Conservation (phyloP, 2,797 vertebrate genomes). For the Smutsia temminckii region DNA sequence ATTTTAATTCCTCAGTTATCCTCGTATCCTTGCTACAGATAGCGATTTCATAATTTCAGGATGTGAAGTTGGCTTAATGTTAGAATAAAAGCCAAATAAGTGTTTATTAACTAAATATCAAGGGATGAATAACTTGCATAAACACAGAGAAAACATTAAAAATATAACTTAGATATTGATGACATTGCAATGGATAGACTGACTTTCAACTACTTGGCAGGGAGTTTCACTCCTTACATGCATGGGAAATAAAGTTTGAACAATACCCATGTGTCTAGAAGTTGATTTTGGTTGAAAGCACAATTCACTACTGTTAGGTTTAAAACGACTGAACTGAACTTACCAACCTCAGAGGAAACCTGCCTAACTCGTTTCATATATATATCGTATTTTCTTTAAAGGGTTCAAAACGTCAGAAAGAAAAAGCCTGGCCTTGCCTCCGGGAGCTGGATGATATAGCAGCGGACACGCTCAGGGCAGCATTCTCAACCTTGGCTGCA, state of each 20-base stretch:
- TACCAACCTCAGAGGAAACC: constrained; percentile 58
- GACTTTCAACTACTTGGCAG: constrained; percentile 30
- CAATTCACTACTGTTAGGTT: constrained; percentile 58
- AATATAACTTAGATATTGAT: background rate
- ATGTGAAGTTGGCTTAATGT: constrained; percentile 42
- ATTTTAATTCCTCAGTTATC: background rate
- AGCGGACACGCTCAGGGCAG: background rate
- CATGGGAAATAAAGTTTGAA: constrained; percentile 49
- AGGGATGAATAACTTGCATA: constrained; percentile 26
- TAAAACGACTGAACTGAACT: constrained; percentile 48
- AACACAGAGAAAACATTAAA: constrained; percentile 49
- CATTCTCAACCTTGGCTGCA: background rate
- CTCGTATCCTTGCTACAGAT: background rate
- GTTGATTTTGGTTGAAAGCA: constrained; percentile 60
- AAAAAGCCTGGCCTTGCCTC: background rate
- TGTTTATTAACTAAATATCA: constrained; percentile 36
- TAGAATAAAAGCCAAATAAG: constrained; percentile 40
- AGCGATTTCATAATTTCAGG: constrained; percentile 37
- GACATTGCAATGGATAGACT: constrained; percentile 28
- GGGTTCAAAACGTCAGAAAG: constrained; percentile 55
- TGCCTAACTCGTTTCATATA: constrained; percentile 59
- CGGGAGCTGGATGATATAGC: background rate
- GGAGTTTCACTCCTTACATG: background rate
- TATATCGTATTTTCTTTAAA: constrained; percentile 45
- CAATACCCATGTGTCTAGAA: constrained; percentile 47